Evolutionary conservation across 2,113 vertebrate species (phyloP).

Genomic region (Caloenas nicobarica): DNA sequence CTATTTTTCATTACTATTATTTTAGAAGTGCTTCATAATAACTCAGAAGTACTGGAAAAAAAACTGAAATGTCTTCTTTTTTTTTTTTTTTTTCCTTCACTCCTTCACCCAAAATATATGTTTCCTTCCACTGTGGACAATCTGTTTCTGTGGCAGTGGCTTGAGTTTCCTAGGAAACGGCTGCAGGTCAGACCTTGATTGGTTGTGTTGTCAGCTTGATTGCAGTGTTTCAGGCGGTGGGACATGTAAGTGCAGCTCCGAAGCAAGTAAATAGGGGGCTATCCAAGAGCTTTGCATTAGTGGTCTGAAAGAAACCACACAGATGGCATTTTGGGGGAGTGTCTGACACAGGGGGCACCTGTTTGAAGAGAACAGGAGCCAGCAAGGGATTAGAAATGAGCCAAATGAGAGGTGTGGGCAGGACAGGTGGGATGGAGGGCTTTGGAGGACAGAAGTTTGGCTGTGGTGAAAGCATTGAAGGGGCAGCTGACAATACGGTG

Average conservation of each 20-base stretch:
- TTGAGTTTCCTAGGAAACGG: constrained; percentile 70
- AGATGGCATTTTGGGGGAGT: constrained; percentile 32
- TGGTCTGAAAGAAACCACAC: constrained; percentile 55
- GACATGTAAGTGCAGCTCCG: constrained; percentile 44
- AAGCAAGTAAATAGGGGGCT: constrained; percentile 55
- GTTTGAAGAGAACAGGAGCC: background rate
- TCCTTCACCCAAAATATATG: constrained; percentile 39
- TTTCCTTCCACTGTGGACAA: constrained; percentile 64
- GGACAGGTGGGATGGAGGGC: background rate
- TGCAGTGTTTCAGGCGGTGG: constrained; percentile 65
- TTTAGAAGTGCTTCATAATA: constrained; percentile 43
- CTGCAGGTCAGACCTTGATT: constrained; percentile 69
- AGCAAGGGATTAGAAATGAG: background rate
- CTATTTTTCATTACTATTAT: constrained; percentile 59
- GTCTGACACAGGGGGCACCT: background rate
- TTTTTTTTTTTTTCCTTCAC: background rate
- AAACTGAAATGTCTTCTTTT: background rate
- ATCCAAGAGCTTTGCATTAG: constrained; percentile 56
- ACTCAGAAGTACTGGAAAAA: constrained; percentile 33
- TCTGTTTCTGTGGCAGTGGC: constrained; percentile 66
- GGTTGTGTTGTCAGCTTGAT: constrained; percentile 71
- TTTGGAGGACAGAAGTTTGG: background rate
- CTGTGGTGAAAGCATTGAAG: background rate
- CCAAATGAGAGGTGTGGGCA: background rate
- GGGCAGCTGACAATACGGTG: background rate